Conservation (phyloP, 2,113 vertebrate genomes). For the Sakesphorus luctuosus region DNA sequence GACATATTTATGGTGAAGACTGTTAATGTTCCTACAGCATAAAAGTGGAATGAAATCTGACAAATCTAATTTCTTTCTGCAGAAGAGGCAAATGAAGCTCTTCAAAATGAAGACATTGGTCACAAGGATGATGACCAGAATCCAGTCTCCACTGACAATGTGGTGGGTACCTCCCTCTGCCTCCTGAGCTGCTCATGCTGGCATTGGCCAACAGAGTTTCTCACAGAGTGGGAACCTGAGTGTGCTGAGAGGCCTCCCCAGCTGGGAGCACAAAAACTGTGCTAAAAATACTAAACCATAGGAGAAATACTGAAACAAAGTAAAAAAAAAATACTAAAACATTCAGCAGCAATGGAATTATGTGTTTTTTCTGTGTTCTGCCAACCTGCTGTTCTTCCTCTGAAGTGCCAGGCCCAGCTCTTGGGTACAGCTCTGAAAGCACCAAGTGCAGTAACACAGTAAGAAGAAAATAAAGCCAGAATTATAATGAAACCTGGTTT, state of each 20-base stretch:
- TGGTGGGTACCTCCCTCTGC: conserved; percentile 80
- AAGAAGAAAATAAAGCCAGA: background rate
- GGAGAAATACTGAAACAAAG: background rate
- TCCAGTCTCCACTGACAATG: conserved; percentile 80
- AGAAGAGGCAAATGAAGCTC: conserved; percentile 87
- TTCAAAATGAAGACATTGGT: conserved; percentile 78
- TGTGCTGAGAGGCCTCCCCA: background rate
- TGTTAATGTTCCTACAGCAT: background rate
- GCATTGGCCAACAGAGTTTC: background rate
- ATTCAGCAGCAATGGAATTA: background rate
- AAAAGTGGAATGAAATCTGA: conserved; percentile 21
- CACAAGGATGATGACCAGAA: conserved; percentile 77
- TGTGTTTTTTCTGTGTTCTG: background rate
- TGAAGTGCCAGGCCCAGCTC: background rate
- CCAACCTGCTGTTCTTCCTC: background rate
- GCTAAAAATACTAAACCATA: background rate
- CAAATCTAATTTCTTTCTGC: conserved; percentile 49
- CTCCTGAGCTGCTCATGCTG: background rate
- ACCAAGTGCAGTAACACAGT: background rate
- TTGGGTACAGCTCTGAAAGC: background rate
- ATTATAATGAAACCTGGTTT: background rate
- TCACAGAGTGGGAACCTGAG: background rate
- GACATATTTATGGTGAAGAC: background rate
- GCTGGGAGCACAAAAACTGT: background rate
- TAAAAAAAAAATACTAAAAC: background rate